Conservation (phyloP, 2,797 vertebrate genomes). For the Vireo griseus region DNA sequence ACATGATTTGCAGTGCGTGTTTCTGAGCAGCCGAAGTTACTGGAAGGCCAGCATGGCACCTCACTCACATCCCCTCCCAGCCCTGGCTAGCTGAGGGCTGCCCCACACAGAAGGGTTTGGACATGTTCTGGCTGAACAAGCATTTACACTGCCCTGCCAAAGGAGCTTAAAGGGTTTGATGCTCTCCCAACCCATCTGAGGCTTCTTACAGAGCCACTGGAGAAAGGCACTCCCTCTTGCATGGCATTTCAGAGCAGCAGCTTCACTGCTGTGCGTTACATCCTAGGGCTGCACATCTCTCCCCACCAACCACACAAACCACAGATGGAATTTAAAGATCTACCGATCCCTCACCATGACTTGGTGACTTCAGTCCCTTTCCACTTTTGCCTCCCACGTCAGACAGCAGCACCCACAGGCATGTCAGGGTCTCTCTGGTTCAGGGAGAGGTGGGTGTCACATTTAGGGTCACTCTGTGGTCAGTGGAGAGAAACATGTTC, state of each 20-base stretch:
- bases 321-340: not conserved
- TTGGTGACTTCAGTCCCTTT: not conserved
- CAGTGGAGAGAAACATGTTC: not conserved
- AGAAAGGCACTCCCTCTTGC: not conserved
- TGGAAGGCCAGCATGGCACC: accelerated
- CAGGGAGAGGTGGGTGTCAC: not conserved
- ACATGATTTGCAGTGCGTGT: not conserved
- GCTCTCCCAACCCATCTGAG: not conserved
- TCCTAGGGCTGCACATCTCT: accelerated
- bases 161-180: not conserved
- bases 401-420: not conserved
- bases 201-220: not conserved
- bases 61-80: not conserved
- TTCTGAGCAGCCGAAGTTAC: not conserved
- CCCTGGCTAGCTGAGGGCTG: not conserved
- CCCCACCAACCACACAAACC: not conserved
- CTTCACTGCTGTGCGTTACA: not conserved
- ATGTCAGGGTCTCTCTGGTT: not conserved
- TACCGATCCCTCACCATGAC: not conserved
- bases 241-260: accelerated
- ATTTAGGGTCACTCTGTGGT: not conserved
- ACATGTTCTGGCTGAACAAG: too few species aligned
- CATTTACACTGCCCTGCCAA: not conserved
- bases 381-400: accelerated
- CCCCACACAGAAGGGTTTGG: not conserved